Conservation (phyloP, 2,888 invertebrate species). For the Philaethria dido region DNA sequence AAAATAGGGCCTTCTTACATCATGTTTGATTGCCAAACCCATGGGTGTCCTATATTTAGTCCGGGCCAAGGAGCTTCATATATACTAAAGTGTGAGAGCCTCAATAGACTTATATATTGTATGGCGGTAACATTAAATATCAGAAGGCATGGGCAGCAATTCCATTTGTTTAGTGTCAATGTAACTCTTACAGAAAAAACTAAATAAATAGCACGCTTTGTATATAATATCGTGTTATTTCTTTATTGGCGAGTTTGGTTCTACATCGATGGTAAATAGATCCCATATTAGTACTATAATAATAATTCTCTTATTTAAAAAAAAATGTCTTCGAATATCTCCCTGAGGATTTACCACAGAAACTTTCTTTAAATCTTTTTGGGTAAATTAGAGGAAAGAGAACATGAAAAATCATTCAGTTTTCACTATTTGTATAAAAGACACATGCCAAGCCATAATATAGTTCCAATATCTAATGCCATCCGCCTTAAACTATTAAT, state of each 20-base stretch:
- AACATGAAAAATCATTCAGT: no score
- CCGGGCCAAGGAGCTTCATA: constrained; percentile 84
- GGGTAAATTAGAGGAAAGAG: no score
- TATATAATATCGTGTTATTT: constrained; percentile 14
- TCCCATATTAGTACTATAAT: no score
- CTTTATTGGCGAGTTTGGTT: background rate
- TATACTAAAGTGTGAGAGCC: constrained; percentile 83
- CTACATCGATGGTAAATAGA: background rate
- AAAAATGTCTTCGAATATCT: no score
- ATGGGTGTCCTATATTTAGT: constrained; percentile 84
- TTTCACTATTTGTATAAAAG: no score
- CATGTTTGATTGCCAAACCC: constrained; percentile 87
- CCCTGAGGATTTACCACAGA: no score
- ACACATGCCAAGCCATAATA: no score
- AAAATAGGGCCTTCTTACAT: constrained; percentile 83
- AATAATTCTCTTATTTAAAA: no score
- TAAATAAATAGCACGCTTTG: constrained; percentile 54
- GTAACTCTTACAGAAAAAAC: constrained; percentile 59
- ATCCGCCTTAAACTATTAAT: no score
- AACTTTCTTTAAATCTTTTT: no score
- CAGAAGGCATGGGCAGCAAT: constrained; percentile 80
- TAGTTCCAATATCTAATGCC: no score
- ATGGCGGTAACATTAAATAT: constrained; percentile 85
- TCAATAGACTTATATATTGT: constrained; percentile 85
- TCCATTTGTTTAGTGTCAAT: constrained; percentile 72